Evolutionary conservation across 2,797 vertebrate genomes (phyloP).

Genomic region (Heliangelus exortis): DNA sequence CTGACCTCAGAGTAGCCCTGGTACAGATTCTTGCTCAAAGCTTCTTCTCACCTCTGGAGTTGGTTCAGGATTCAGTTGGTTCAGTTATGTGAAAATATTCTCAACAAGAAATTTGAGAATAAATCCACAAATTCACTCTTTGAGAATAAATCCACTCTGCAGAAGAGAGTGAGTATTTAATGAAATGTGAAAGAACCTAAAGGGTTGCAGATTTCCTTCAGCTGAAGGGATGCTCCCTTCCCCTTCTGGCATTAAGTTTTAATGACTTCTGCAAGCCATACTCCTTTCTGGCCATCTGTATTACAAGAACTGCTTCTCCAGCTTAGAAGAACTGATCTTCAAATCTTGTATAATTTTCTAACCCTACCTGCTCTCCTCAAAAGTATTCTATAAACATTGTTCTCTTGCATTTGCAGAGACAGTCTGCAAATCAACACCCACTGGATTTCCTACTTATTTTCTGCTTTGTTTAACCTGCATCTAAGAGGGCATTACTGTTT

Average conservation of each 20-base stretch:
- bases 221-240: not conserved
- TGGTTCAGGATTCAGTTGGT: not conserved
- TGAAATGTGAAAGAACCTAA: not conserved
- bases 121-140: not conserved
- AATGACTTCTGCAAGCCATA: not conserved
- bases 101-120: not conserved
- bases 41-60: not conserved
- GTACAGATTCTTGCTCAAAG: not conserved
- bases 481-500: constrained; percentile 9
- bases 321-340: constrained; percentile 1
- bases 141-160: not conserved
- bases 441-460: not conserved
- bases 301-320: not conserved
- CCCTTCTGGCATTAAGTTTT: not conserved
- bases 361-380: not conserved
- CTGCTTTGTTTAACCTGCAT: constrained; percentile 50
- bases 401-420: not conserved
- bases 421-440: not conserved
- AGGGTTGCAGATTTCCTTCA: not conserved
- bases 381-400: not conserved
- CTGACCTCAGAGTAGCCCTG: not conserved
- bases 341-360: not conserved
- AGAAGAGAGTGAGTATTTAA: not conserved
- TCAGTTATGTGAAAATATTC: not conserved
- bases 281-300: not conserved